Percentiles rank a stretch among this genome's conserved stretches.
phyloP scores from a whole-genome alignment of 2,888 invertebrate species.

The Monoplex corrugatus region DNA sequence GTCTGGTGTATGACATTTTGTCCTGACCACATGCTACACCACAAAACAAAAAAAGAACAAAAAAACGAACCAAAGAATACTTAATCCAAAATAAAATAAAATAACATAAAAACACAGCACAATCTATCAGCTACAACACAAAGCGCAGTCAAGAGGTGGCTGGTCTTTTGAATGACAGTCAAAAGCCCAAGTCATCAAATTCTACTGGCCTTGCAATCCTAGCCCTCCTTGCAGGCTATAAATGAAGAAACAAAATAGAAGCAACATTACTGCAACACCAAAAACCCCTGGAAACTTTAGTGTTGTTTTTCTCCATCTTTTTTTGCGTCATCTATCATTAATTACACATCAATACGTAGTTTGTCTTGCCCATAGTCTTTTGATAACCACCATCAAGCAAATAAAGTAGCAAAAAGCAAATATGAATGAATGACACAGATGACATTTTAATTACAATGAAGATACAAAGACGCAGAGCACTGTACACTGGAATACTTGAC shows the following conservation, averaged over 20 bases:
- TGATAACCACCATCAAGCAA: too few species aligned
- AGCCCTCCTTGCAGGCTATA: constrained; percentile 52
- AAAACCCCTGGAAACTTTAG: background rate
- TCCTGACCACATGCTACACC: constrained; percentile 40
- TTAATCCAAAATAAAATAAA: background rate
- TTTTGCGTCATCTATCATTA: background rate
- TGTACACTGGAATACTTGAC: background rate
- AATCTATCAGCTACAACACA: constrained; percentile 47
- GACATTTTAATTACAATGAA: too few species aligned
- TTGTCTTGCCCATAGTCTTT: background rate
- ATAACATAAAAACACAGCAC: constrained; percentile 31
- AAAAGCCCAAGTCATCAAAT: constrained; percentile 52
- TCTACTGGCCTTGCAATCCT: constrained; percentile 54
- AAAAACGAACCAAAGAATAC: constrained; percentile 29
- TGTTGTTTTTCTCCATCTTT: background rate
- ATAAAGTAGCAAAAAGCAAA: constrained; percentile 4
- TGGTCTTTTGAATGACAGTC: constrained; percentile 45
- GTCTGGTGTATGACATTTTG: background rate
- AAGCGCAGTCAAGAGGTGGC: constrained; percentile 48
- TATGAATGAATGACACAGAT: background rate
- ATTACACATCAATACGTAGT: background rate
- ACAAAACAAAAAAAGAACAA: constrained; percentile 20
- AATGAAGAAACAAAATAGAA: constrained; percentile 45
- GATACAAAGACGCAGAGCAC: background rate
- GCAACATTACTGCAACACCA: constrained; percentile 33